These are phyloP conservation scores for Ochropacha duplaris DNA, from an alignment of 2,888 invertebrate genomes.

Conservation along the genomic window DNA sequence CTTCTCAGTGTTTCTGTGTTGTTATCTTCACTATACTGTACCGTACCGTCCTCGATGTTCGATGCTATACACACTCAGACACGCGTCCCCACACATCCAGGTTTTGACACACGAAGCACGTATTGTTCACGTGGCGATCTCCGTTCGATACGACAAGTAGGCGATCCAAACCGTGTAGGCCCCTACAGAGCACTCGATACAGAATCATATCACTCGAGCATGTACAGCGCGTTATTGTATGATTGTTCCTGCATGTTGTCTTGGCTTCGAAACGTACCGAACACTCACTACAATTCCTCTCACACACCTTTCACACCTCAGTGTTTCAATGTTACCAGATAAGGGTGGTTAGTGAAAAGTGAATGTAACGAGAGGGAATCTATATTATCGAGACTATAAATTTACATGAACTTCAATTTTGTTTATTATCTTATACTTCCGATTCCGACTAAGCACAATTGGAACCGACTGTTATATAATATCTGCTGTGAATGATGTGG, in stretches of 20 bases:
- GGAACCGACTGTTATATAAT: slow-evolving; percentile 51
- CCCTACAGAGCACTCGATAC: slow-evolving; percentile 74
- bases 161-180: slow-evolving; percentile 36
- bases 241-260: slow-evolving; percentile 80
- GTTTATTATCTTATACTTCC: slow-evolving; percentile 37
- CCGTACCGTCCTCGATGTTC: slow-evolving; percentile 68
- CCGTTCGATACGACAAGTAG: slow-evolving; percentile 35
- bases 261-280: slow-evolving; percentile 76
- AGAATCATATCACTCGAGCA: slow-evolving; percentile 72
- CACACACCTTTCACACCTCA: slow-evolving; percentile 58
- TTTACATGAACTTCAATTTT: slow-evolving; percentile 36
- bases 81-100: slow-evolving; percentile 50
- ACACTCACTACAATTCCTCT: slow-evolving; percentile 46
- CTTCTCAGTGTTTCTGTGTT: slow-evolving; percentile 79
- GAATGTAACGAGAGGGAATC: slow-evolving; percentile 1
- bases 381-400: slow-evolving; percentile 6
- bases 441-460: slow-evolving; percentile 57
- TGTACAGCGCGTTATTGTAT: slow-evolving; percentile 71
- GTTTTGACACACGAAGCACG: slow-evolving; percentile 47
- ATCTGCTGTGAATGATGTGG: slow-evolving; percentile 71
- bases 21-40: slow-evolving; percentile 69
- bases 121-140: slow-evolving; percentile 29
- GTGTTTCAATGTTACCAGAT: slow-evolving; percentile 45
- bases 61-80: slow-evolving; percentile 55
- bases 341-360: slow-evolving; percentile 16